Evolutionary conservation across 2,797 vertebrate species (phyloP).

Genomic region (Acipenser oxyrinchus): DNA sequence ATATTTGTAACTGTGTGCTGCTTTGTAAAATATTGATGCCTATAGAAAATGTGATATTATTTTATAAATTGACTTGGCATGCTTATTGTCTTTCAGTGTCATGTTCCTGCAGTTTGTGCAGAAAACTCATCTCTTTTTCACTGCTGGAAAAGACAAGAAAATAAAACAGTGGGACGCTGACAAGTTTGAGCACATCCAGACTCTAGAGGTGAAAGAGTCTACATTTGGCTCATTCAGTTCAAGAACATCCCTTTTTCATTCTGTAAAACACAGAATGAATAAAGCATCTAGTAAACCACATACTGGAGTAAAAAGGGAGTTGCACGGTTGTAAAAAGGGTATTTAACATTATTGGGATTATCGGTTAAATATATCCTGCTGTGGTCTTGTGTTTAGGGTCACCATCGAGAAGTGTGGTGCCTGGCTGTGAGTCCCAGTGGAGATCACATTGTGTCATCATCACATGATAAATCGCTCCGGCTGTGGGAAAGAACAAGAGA

Average conservation of each 20-base stretch:
- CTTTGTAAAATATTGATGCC: no score
- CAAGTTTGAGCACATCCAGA: conserved; percentile 90
- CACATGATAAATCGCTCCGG: conserved; percentile 90
- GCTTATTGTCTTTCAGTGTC: conserved; percentile 58
- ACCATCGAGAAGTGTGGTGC: conserved; percentile 91
- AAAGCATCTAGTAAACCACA: no score
- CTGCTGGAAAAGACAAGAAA: conserved; percentile 86
- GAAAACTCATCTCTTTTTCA: conserved; percentile 96
- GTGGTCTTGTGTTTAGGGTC: conserved; percentile 59
- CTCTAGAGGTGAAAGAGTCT: conserved; percentile 69
- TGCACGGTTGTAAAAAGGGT: no score
- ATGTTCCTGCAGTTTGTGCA: conserved; percentile 93
- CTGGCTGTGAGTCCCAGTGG: conserved; percentile 86
- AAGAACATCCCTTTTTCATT: no score
- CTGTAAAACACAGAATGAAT: no score
- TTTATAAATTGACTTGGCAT: not conserved
- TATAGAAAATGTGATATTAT: not conserved
- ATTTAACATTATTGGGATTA: no score
- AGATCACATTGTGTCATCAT: conserved; percentile 81
- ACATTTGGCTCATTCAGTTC: no score
- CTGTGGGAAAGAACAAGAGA: conserved; percentile 93
- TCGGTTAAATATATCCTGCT: no score
- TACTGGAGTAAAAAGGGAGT: no score
- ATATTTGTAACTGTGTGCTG: no score
- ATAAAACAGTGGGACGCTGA: conserved; percentile 98